Percentiles rank a stretch among this genome's conserved stretches.
Conservation (phyloP, 1,140 invertebrate genomes). For the Laupala kohalensis region DNA sequence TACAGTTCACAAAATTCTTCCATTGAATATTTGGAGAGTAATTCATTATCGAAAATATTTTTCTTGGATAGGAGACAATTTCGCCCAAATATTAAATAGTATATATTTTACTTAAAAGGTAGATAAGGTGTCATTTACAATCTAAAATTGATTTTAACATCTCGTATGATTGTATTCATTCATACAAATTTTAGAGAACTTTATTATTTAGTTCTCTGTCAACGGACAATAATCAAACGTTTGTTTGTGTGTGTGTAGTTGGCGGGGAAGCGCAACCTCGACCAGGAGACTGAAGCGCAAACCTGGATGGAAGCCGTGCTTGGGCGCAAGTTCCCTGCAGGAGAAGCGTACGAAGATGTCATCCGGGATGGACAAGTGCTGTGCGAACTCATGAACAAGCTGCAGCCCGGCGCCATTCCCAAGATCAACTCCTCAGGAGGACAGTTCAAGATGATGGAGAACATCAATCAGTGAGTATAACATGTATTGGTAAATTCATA, state of each 20-base stretch:
- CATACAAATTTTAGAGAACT: too few relatives aligned
- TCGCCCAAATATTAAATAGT: too few relatives aligned
- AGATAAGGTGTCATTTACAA: too few relatives aligned
- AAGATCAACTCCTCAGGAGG: constrained; percentile 81
- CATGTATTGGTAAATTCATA: background rate
- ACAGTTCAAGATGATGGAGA: constrained; percentile 94
- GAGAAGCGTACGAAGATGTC: constrained; percentile 54
- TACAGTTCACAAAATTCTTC: too few relatives aligned
- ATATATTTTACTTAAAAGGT: too few relatives aligned
- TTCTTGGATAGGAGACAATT: too few relatives aligned
- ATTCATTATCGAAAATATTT: too few relatives aligned
- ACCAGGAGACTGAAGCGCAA: constrained; percentile 69
- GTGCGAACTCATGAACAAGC: constrained; percentile 82
- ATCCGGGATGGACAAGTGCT: constrained; percentile 76
- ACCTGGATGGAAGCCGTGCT: constrained; percentile 78
- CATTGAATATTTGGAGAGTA: too few relatives aligned
- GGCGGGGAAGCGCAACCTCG: constrained; percentile 66
- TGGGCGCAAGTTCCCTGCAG: constrained; percentile 59
- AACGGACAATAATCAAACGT: too few relatives aligned
- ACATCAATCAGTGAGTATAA: constrained; percentile 64
- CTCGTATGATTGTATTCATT: too few relatives aligned
- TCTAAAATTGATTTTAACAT: too few relatives aligned
- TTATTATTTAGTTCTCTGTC: too few relatives aligned
- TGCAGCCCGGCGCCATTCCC: constrained; percentile 61
- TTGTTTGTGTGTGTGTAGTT: constrained; percentile 38